phyloP scores from a whole-genome alignment of 1,140 invertebrate species.

The Trichonephila clavata region DNA sequence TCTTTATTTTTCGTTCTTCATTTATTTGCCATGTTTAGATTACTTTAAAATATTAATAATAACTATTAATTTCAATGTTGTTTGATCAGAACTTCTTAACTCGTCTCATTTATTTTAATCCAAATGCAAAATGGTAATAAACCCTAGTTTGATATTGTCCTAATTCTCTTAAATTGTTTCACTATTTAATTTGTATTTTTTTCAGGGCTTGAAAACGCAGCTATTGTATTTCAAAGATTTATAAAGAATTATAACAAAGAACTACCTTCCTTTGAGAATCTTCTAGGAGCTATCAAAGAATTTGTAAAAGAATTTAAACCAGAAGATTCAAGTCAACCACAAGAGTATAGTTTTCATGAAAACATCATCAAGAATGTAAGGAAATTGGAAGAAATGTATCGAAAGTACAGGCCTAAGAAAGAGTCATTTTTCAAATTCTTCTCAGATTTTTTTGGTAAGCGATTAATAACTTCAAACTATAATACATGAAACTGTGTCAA shows the following conservation, averaged over 20 bases:
- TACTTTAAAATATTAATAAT: too few relatives aligned
- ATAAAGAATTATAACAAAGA: not conserved
- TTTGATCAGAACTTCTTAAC: too few relatives aligned
- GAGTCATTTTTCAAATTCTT: slow-evolving; percentile 46
- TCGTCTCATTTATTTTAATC: too few relatives aligned
- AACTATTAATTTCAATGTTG: too few relatives aligned
- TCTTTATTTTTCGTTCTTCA: too few relatives aligned
- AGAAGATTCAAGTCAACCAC: too few relatives aligned
- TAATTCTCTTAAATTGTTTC: too few relatives aligned
- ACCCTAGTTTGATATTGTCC: too few relatives aligned
- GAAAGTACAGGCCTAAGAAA: not conserved
- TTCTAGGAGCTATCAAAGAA: not conserved
- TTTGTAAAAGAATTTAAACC: not conserved
- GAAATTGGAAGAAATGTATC: slow-evolving; percentile 43
- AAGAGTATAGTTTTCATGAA: slow-evolving; percentile 47
- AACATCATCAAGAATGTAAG: slow-evolving; percentile 36
- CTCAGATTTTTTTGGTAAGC: slow-evolving; percentile 62
- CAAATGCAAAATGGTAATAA: too few relatives aligned
- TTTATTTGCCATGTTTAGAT: too few relatives aligned
- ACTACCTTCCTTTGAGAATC: not conserved
- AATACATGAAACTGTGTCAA: too few relatives aligned
- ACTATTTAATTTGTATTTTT: not conserved
- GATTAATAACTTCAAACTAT: too few relatives aligned
- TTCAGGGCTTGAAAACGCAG: slow-evolving; percentile 42
- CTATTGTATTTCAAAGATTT: slow-evolving; percentile 26